Conservation (phyloP, 2,888 invertebrate species). For the Thelaira solivaga region DNA sequence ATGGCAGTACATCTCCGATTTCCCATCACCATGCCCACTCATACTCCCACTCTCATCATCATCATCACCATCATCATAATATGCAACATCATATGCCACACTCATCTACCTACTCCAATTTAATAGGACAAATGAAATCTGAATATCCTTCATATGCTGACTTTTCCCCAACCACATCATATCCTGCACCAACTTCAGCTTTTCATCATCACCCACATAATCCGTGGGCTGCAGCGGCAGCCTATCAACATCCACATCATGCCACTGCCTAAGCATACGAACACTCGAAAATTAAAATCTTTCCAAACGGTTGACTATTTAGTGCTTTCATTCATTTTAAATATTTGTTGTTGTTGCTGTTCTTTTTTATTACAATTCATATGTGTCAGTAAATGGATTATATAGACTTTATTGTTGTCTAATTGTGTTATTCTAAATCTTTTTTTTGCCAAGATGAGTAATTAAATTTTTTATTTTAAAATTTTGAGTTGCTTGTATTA, state of each 20-base stretch:
- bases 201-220: constrained; percentile 67
- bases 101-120: constrained; percentile 63
- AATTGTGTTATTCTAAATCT: constrained; percentile 25
- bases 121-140: constrained; percentile 70
- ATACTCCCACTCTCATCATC: constrained; percentile 37
- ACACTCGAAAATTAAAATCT: neutral
- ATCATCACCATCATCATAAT: constrained; percentile 31
- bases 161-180: constrained; percentile 66
- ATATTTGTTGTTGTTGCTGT: neutral
- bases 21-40: constrained; percentile 36
- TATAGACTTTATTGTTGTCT: constrained; percentile 50
- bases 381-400: neutral
- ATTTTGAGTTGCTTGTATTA: constrained; percentile 27
- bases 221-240: constrained; percentile 71
- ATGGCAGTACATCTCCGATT: constrained; percentile 49
- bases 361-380: neutral
- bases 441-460: neutral
- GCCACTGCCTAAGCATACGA: constrained; percentile 66
- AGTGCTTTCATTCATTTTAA: neutral
- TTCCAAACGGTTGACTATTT: constrained; percentile 30
- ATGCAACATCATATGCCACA: constrained; percentile 47
- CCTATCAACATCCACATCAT: constrained; percentile 70
- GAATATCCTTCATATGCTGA: constrained; percentile 71
- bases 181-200: constrained; percentile 63
- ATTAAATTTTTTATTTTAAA: neutral